A percentile compares a stretch with the other conserved stretches of the same genome.
These are phyloP conservation scores for Thereva nobilitata DNA, from an alignment of 2,888 invertebrate genomes.

Conservation along the genomic window DNA sequence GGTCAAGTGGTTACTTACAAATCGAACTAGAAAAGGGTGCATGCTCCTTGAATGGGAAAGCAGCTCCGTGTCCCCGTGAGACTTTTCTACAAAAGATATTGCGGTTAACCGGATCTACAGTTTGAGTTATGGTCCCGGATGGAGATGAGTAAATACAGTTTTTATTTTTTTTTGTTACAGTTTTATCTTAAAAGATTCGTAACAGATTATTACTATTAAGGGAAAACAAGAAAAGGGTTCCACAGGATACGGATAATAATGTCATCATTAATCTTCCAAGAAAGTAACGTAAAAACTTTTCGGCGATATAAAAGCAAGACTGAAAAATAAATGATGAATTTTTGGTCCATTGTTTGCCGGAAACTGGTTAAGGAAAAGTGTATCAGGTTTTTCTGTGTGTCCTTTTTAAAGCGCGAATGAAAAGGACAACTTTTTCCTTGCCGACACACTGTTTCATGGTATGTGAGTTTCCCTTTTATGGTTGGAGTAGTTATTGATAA, in stretches of 20 bases:
- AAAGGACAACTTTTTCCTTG: no score
- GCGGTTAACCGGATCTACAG: conserved; percentile 1
- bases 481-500: no score
- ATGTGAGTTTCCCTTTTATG: no score
- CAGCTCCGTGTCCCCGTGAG: not conserved
- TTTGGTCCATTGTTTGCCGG: no score
- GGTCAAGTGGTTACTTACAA: conserved; percentile 1
- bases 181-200: not conserved
- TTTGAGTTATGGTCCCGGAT: not conserved
- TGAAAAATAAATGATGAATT: no score
- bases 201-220: not conserved
- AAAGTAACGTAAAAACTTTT: no score
- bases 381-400: no score
- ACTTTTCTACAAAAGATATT: not conserved
- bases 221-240: not conserved
- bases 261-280: not conserved
- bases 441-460: no score
- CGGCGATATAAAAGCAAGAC: no score
- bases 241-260: not conserved
- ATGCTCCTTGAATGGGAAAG: not conserved
- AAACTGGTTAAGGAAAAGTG: no score
- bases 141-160: not conserved
- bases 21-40: not conserved
- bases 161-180: not conserved
- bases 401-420: no score